These are phyloP conservation scores for Enteromius viviparus DNA, from an alignment of 2,797 vertebrate species.

Conservation along the genomic window DNA sequence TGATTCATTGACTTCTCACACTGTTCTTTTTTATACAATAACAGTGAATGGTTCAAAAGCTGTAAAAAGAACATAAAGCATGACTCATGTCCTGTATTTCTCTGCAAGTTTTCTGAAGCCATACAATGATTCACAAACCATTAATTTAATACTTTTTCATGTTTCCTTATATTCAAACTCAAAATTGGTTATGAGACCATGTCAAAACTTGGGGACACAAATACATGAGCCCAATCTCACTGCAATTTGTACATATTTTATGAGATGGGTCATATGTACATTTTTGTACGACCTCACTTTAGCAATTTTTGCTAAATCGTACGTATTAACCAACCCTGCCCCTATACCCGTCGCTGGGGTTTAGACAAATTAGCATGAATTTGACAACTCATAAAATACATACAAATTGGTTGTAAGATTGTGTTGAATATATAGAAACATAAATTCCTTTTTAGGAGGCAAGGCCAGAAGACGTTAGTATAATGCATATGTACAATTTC, in stretches of 20 bases:
- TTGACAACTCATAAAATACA: too few relatives aligned
- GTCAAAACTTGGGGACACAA: not conserved
- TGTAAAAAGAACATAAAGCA: not conserved
- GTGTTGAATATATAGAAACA: too few relatives aligned
- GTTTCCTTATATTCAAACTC: not conserved
- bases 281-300: too few relatives aligned
- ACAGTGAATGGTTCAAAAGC: not conserved
- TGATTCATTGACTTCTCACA: not conserved
- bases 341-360: too few relatives aligned
- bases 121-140: not conserved
- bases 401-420: too few relatives aligned
- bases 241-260: too few relatives aligned
- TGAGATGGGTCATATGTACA: too few relatives aligned
- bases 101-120: not conserved
- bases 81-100: conserved; percentile 4
- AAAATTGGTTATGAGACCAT: not conserved
- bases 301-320: too few relatives aligned
- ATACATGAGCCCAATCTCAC: not conserved
- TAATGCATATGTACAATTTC: not conserved
- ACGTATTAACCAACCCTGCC: too few relatives aligned
- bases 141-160: not conserved
- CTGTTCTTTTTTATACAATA: not conserved
- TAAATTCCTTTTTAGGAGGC: not conserved
- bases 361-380: too few relatives aligned
- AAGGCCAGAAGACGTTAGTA: not conserved